A percentile compares a stretch with the other conserved stretches of the same genome.
These are phyloP conservation scores for Thecocarcelia acutangulata DNA, from an alignment of 2,888 invertebrate species.

Conservation along the genomic window DNA sequence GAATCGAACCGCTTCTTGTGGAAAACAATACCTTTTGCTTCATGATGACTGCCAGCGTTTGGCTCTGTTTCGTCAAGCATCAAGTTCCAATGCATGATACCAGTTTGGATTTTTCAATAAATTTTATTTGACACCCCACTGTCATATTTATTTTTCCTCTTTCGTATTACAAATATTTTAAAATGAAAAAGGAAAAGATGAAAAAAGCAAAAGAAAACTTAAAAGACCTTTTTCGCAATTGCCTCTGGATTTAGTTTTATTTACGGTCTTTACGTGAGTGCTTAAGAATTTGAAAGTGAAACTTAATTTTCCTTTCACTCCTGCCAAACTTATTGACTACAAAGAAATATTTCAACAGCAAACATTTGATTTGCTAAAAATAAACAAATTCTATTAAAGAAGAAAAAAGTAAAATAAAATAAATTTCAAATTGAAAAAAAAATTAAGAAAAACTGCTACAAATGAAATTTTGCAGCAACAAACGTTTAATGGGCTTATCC, in stretches of 20 bases:
- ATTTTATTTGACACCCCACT: slow-evolving; percentile 65
- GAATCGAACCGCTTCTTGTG: too few relatives aligned
- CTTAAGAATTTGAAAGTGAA: slow-evolving; percentile 49
- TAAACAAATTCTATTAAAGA: slow-evolving; percentile 9
- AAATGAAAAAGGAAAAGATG: neutral
- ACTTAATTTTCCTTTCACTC: slow-evolving; percentile 64
- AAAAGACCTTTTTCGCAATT: slow-evolving; percentile 53
- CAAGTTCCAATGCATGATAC: slow-evolving; percentile 36
- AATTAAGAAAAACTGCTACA: slow-evolving; percentile 48
- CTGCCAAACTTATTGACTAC: slow-evolving; percentile 41
- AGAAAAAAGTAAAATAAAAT: slow-evolving; percentile 5
- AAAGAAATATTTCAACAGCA: slow-evolving; percentile 32
- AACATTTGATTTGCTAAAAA: slow-evolving; percentile 26
- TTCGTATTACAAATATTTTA: slow-evolving; percentile 40
- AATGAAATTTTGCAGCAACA: slow-evolving; percentile 41
- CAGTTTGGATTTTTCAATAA: slow-evolving; percentile 57
- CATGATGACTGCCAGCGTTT: slow-evolving; percentile 11
- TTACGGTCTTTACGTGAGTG: slow-evolving; percentile 35
- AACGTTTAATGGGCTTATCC: slow-evolving; percentile 14
- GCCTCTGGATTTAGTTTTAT: slow-evolving; percentile 57
- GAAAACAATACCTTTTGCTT: slow-evolving; percentile 11
- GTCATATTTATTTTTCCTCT: slow-evolving; percentile 65
- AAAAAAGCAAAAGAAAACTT: slow-evolving; percentile 31
- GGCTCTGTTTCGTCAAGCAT: slow-evolving; percentile 33
- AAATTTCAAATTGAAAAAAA: slow-evolving; percentile 43